phyloP scores from a whole-genome alignment of 2,113 vertebrate species.

The Elaphurus davidianus region DNA sequence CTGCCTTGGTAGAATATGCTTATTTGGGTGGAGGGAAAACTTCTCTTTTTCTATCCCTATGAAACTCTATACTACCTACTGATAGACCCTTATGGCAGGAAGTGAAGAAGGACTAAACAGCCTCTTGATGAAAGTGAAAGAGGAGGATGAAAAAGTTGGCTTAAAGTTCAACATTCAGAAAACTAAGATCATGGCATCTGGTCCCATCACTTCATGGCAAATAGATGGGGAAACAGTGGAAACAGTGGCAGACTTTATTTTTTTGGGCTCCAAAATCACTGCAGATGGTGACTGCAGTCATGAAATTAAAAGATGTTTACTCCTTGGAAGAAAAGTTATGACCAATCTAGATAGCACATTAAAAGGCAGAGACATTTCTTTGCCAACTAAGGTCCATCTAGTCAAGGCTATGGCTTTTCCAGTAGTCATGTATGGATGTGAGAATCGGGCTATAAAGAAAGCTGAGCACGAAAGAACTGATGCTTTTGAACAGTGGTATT shows the following conservation, averaged over 20 bases:
- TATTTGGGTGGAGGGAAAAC: neutral
- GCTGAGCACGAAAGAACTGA: rapidly evolving
- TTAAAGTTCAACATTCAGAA: neutral
- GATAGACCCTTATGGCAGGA: neutral
- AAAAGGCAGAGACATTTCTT: neutral
- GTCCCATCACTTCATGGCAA: neutral
- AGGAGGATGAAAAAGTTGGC: neutral
- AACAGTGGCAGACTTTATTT: neutral
- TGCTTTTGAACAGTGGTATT: neutral
- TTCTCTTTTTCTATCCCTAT: neutral
- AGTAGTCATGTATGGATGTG: neutral
- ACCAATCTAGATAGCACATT: neutral
- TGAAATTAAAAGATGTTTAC: neutral
- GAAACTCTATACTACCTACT: neutral
- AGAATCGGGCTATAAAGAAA: neutral
- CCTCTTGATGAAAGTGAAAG: neutral
- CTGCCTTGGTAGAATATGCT: neutral
- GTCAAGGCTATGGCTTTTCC: neutral
- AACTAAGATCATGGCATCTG: neutral
- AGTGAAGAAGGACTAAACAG: neutral
- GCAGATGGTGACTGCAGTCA: neutral
- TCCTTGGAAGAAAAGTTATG: neutral
- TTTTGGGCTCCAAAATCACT: neutral
- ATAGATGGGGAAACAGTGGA: neutral
- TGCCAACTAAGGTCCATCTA: neutral